Base-by-base conservation (phyloP, 2,113 vertebrate species). In the Paradoxurus hermaphroditus region DNA sequence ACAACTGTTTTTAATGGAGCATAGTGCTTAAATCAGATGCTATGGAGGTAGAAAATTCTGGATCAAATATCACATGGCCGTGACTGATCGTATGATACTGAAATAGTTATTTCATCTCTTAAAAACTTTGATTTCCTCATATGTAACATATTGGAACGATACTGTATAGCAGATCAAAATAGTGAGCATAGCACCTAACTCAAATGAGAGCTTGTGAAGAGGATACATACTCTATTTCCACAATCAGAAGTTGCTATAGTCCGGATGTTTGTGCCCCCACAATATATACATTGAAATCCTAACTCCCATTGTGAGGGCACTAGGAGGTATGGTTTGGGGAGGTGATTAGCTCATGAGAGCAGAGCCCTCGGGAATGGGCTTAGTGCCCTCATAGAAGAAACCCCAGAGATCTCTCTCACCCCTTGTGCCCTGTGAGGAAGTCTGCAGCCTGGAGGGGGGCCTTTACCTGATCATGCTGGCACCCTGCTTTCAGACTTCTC, bases 91-190 rank as follows among this genome's bases (percentile, higher is more conserved):
- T 78, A 15, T 65, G 31, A 77, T 90, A 34, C 29, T 70, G 15
- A 95, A 84, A 95, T 75, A 67, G 34, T 84, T 94, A 73, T 81
- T 93, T 93, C 4, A 65, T 14, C 34, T 94, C 29, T 59, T 85
- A 68, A 86, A 77, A 91, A 53, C 31, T 13, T 53, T 14, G 34
- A 34, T 91, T 94, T 94, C 77, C 34, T 93, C 19, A 65, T 90
- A 34, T 87, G 7, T 59, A 83, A 53, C 44, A 34, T 56, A 68
- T 84, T 65, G 36, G 5, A 95, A 23, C 39, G 34, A 63, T 91
- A 62, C 41, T 83, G 93, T 23, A 25, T 6, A 73, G 49, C 90
- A n/a, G 23, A 86, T 84, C 86, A 41, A 86, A 83, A 11, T 81
- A 3, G 82, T 95, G 56, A 70, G 27, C n/a, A 56, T 34, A 81